phyloP scores from a whole-genome alignment of 2,797 vertebrate species.

The Galago senegalensis region DNA sequence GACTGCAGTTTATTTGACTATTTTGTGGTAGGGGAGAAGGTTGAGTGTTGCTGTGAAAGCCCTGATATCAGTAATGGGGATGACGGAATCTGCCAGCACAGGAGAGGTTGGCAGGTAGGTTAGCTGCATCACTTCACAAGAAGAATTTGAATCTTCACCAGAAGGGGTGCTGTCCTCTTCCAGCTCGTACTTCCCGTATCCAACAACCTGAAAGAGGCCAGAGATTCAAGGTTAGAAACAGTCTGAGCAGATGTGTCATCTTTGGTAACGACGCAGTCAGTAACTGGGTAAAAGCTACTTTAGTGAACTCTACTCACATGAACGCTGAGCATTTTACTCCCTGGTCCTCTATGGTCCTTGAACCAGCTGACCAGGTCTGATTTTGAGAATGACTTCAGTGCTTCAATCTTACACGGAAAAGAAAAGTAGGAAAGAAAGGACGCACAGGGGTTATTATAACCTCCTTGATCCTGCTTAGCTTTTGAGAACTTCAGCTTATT shows the following conservation, averaged over 20 bases:
- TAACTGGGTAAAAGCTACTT: not conserved
- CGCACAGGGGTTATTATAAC: not conserved
- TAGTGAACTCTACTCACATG: conserved; percentile 91
- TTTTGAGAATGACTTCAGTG: conserved; percentile 94
- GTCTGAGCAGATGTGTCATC: not conserved
- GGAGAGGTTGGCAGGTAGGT: conserved; percentile 92
- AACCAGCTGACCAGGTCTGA: conserved; percentile 94
- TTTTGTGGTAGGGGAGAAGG: conserved; percentile 96
- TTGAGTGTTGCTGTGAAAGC: conserved; percentile 94
- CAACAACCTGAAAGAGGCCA: conserved; percentile 92
- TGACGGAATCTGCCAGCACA: conserved; percentile 85
- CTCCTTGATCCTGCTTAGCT: not conserved
- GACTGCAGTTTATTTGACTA: conserved; percentile 92
- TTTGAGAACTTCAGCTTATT: not conserved
- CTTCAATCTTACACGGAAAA: conserved; percentile 92
- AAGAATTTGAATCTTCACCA: conserved; percentile 87
- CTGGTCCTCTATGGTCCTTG: conserved; percentile 90
- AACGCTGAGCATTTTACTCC: conserved; percentile 94
- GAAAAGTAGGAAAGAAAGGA: not conserved
- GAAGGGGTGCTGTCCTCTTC: conserved; percentile 84
- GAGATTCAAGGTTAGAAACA: not conserved
- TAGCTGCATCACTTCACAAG: conserved; percentile 93
- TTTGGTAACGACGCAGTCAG: not conserved
- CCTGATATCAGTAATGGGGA: conserved; percentile 94
- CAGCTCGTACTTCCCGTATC: conserved; percentile 94